Evolutionary conservation across 2,113 vertebrate genomes (phyloP).

Genomic region (Rhynchomys soricoides): DNA sequence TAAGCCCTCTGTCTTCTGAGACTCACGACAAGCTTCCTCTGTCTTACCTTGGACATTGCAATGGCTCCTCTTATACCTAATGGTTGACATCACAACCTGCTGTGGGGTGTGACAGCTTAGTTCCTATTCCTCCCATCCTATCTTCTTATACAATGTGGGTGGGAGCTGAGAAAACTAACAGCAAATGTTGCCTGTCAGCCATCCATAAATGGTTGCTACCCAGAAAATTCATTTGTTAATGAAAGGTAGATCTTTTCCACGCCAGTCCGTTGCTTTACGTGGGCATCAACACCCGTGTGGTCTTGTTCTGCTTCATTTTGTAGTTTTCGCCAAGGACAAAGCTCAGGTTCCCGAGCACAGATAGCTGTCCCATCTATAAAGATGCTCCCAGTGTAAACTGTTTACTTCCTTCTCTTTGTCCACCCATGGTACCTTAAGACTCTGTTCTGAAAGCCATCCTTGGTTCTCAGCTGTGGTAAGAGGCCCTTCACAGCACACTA

Average conservation of each 20-base stretch:
- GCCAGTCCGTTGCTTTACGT: background rate
- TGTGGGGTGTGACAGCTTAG: background rate
- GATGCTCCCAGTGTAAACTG: background rate
- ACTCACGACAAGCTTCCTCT: background rate
- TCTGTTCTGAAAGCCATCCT: background rate
- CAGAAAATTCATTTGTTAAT: background rate
- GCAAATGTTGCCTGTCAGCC: background rate
- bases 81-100: background rate
- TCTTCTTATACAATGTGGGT: accelerated
- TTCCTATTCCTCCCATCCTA: accelerated
- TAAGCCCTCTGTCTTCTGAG: background rate
- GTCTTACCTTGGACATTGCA: background rate
- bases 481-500: background rate
- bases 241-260: background rate
- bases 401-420: background rate
- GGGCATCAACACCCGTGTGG: too few relatives aligned
- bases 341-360: background rate
- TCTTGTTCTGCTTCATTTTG: background rate
- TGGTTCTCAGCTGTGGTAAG: background rate
- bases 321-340: background rate
- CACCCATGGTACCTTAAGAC: background rate
- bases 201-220: background rate
- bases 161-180: background rate
- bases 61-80: accelerated
- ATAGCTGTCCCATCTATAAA: background rate